Evolutionary conservation across 1,140 invertebrate genomes (phyloP).

Genomic region (Drosophila kurseongensis): DNA sequence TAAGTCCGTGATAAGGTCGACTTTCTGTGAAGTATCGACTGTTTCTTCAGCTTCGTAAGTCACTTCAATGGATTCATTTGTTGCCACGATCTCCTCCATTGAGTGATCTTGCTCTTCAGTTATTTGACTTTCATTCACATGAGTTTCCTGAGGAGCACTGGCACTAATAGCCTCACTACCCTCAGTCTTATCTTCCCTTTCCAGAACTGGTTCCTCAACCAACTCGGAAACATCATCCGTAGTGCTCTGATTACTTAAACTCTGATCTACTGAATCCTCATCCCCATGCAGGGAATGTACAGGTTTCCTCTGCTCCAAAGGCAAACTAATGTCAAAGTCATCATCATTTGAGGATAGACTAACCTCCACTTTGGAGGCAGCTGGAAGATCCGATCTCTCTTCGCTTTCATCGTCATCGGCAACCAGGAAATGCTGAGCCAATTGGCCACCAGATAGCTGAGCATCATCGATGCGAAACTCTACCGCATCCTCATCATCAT

Average conservation of each 20-base stretch:
- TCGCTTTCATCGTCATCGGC: slow-evolving; percentile 48
- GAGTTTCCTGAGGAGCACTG: slow-evolving; percentile 20
- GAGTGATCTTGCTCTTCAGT: slow-evolving; percentile 77
- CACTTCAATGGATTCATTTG: slow-evolving; percentile 74
- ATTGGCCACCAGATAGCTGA: slow-evolving; percentile 70
- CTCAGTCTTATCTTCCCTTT: slow-evolving; percentile 23
- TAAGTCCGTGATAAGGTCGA: slow-evolving; percentile 53
- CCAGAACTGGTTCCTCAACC: slow-evolving; percentile 55
- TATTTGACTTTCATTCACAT: slow-evolving; percentile 20
- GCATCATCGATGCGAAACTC: slow-evolving; percentile 76
- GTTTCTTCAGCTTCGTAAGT: slow-evolving; percentile 68
- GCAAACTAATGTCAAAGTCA: slow-evolving; percentile 71
- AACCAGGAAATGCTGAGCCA: slow-evolving; percentile 76
- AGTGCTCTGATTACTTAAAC: slow-evolving; percentile 73
- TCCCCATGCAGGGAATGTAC: slow-evolving; percentile 68
- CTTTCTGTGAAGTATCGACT: slow-evolving; percentile 33
- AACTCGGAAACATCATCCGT: slow-evolving; percentile 81
- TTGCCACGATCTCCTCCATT: slow-evolving; percentile 75
- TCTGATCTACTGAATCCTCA: slow-evolving; percentile 25
- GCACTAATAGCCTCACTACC: slow-evolving; percentile 6
- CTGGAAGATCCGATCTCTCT: slow-evolving; percentile 11
- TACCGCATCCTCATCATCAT: slow-evolving; percentile 41
- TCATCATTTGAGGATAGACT: slow-evolving; percentile 41
- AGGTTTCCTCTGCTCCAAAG: slow-evolving; percentile 40
- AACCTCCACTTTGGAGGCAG: slow-evolving; percentile 27